Evolutionary conservation across 2,888 invertebrate species (phyloP), one percentile per base, ranked within the genome.

Genomic region (Onchidella celtica): DNA sequence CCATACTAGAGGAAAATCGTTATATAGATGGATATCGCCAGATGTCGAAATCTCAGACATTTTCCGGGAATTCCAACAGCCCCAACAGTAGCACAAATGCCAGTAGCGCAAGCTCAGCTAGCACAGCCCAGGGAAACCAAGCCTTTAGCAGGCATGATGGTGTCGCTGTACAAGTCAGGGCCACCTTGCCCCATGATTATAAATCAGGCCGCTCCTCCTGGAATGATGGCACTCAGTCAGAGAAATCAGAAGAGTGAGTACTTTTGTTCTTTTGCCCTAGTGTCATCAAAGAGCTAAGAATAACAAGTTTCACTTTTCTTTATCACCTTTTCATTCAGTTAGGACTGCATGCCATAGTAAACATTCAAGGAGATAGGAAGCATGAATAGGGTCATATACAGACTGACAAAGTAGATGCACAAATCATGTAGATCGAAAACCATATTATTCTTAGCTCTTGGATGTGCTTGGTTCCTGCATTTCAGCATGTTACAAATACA

Each of bases 1-100:
- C 90, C 81, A 91, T 92, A 86, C 87, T 91, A 85, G 92, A 92
- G 80, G 93, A 93, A 84, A 86, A 86, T 79, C 89, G 90, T 76
- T 88, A 89, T 78, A 89, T 90, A 65, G 90, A 91, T 72, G 92
- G 93, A 66, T 91, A 91, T 85, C 85, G 91, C 66, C 90, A 91
- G 84, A 87, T 90, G 85, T 89, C 91, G 24, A 90, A 90, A 83
- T 90, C 89, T 73, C 88, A 90, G 83, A 90, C 89, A 21, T 90
- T 90, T 79, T 87, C 89, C 40, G 89, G 88, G 24, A 81, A 85
- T 6, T 82, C 86, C 72, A 85, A 83, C 24, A 86, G 85, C 63
- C 32, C 59, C 34, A 79, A 38, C 17, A 65, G 84, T 65, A 79
- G 75, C 34, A 34, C 69, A 24, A 32, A 14, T 34, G 78, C 84